phyloP scores from a whole-genome alignment of 2,888 invertebrate genomes.

The Agriotes lineatus region DNA sequence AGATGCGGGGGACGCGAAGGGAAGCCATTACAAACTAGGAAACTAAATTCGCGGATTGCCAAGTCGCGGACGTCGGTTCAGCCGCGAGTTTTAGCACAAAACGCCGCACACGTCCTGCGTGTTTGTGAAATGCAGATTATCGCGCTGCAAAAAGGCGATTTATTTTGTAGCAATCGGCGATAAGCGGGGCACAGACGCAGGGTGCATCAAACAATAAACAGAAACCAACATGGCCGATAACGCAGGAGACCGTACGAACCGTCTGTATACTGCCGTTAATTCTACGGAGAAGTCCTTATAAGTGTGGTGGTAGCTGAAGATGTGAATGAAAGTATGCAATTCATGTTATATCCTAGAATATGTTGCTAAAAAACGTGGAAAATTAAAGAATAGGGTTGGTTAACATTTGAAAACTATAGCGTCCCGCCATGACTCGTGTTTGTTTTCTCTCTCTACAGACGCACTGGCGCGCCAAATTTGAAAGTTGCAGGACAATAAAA shows the following conservation, averaged over 20 bases:
- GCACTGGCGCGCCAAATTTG: neutral
- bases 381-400: too few species aligned
- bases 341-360: too few species aligned
- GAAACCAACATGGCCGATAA: slow-evolving; percentile 64
- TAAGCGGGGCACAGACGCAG: slow-evolving; percentile 60
- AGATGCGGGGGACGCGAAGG: slow-evolving; percentile 78
- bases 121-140: slow-evolving; percentile 7
- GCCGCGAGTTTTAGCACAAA: slow-evolving; percentile 38
- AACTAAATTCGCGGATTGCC: slow-evolving; percentile 25
- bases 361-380: too few species aligned
- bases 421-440: neutral
- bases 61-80: slow-evolving; percentile 16
- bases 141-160: slow-evolving; percentile 24
- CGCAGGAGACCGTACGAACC: slow-evolving; percentile 17
- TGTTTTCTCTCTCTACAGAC: neutral
- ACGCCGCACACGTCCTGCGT: slow-evolving; percentile 13
- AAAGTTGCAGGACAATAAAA: neutral
- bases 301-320: too few species aligned
- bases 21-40: slow-evolving; percentile 72
- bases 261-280: neutral
- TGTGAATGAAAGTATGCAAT: too few species aligned
- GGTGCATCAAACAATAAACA: slow-evolving; percentile 67
- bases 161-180: slow-evolving; percentile 48
- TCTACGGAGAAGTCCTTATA: too few species aligned
- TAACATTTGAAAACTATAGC: too few species aligned